Conservation (phyloP, 2,113 vertebrate genomes). For the Varanus salvator region DNA sequence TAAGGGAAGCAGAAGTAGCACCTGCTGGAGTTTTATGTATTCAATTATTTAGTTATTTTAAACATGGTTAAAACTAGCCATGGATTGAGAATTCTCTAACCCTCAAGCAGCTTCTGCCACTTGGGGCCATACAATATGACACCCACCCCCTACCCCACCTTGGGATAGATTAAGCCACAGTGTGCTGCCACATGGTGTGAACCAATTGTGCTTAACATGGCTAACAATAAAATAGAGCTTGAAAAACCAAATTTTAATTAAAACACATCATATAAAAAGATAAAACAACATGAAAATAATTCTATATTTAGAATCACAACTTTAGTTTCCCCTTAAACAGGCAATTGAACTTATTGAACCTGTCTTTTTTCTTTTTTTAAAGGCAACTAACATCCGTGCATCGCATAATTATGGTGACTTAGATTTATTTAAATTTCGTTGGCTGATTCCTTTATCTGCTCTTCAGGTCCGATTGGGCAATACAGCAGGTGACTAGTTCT, state of each 20-base stretch:
- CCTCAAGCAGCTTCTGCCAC: no score
- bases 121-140: no score
- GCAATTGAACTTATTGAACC: slow-evolving; percentile 18
- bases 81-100: no score
- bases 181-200: background rate
- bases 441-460: slow-evolving; percentile 93
- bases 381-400: slow-evolving; percentile 82
- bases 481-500: slow-evolving; percentile 84
- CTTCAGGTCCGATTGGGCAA: slow-evolving; percentile 95
- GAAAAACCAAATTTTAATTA: background rate
- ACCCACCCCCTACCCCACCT: no score
- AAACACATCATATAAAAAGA: no score
- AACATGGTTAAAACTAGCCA: no score
- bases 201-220: background rate
- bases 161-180: no score
- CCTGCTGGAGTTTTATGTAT: background rate
- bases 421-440: slow-evolving; percentile 95
- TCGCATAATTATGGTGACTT: slow-evolving; percentile 85
- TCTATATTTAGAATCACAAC: background rate
- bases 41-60: no score
- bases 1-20: background rate
- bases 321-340: slow-evolving; percentile 5
- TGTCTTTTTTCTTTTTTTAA: slow-evolving; percentile 18
- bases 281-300: background rate
- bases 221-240: background rate